phyloP scores from a whole-genome alignment of 2,113 vertebrate genomes.

The Megaceryle maxima region DNA sequence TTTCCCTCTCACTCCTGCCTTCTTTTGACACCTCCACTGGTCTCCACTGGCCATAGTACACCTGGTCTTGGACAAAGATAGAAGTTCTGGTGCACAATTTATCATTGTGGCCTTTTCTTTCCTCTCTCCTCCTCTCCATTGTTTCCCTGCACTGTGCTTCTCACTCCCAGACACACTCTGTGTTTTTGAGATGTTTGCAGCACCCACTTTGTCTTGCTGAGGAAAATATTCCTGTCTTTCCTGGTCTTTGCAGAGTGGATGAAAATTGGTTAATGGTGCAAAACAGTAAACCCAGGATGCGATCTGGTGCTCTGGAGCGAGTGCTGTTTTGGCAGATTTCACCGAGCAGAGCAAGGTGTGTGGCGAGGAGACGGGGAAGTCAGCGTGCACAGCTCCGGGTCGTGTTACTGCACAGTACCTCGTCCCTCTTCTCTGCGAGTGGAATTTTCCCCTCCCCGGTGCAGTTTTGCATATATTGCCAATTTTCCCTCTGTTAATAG shows the following conservation, averaged over 20 bases:
- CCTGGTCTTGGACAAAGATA: neutral
- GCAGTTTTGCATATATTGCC: neutral
- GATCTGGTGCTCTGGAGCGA: neutral
- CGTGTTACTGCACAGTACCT: neutral
- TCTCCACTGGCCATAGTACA: neutral
- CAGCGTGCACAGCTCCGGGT: neutral
- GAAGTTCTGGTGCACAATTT: neutral
- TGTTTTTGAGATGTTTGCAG: neutral
- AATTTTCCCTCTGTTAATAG: neutral
- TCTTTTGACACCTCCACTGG: neutral
- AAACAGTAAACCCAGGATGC: neutral
- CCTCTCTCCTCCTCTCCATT: neutral
- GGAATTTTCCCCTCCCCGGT: neutral
- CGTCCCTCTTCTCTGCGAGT: neutral
- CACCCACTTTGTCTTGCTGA: accelerated
- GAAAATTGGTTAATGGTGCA: neutral
- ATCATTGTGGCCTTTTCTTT: neutral
- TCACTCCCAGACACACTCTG: accelerated
- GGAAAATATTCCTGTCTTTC: neutral
- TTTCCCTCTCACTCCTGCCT: neutral
- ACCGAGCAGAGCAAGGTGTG: neutral
- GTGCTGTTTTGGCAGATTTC: neutral
- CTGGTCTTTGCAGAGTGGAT: neutral
- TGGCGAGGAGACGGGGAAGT: neutral
- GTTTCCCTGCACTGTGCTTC: neutral